Evolutionary conservation across 53 echinoderm and acorn worm genomes (phyloP).

Genomic region (Paracentrotus lividus): DNA sequence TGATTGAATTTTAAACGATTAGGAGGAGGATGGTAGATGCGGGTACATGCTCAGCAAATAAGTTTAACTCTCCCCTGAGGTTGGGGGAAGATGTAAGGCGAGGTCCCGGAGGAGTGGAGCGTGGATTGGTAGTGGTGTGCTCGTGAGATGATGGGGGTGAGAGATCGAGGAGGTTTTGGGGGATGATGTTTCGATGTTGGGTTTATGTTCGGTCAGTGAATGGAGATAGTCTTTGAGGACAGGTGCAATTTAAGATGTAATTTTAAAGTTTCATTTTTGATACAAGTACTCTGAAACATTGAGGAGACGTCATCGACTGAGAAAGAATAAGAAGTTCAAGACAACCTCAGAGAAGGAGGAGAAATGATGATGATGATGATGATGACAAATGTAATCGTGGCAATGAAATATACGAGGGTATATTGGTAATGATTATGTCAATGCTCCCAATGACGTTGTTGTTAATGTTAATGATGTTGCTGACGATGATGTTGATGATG

Average conservation of each 20-base stretch:
- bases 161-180: background rate
- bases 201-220: conserved; percentile 3
- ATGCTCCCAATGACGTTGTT: background rate
- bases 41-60: conserved; percentile 59
- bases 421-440: background rate
- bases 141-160: background rate
- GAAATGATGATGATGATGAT: background rate
- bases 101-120: background rate
- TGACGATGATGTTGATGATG: conserved; percentile 16
- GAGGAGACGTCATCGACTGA: background rate
- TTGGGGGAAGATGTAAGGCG: conserved; percentile 1
- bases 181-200: conserved; percentile 29
- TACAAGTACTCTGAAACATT: no score
- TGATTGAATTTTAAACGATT: conserved; percentile 70
- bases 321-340: no score
- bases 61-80: conserved; percentile 52
- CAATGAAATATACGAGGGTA: no score
- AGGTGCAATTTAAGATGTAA: background rate
- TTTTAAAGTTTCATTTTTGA: background rate
- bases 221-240: background rate
- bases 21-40: conserved; percentile 23
- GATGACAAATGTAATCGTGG: no score
- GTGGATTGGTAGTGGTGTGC: background rate
- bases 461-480: background rate
- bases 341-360: background rate